Percentiles rank a stretch among this genome's conserved stretches.
These are phyloP conservation scores for Drosophila colorata DNA, from an alignment of 2,888 invertebrate species.

Conservation along the genomic window DNA sequence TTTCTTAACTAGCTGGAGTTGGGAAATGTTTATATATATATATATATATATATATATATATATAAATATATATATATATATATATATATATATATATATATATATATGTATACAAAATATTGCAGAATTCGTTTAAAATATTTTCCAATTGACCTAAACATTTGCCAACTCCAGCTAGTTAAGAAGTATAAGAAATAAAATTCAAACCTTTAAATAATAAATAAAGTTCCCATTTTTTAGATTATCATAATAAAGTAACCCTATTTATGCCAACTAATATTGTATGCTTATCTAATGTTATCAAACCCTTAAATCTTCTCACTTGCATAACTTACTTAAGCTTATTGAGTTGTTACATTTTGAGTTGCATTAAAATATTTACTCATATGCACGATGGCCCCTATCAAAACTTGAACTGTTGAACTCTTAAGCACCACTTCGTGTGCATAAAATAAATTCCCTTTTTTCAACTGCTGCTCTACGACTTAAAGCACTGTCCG, in stretches of 20 bases:
- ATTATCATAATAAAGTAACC: background rate
- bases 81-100: too few species aligned
- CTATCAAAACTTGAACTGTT: slow-evolving; percentile 2
- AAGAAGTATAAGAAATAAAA: too few species aligned
- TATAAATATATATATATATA: too few species aligned
- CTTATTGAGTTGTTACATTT: background rate
- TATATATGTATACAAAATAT: too few species aligned
- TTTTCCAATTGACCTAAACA: too few species aligned
- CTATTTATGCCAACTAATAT: background rate
- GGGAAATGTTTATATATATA: background rate
- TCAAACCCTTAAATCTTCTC: background rate
- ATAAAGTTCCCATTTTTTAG: too few species aligned
- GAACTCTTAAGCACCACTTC: slow-evolving; percentile 7
- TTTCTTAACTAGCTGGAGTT: background rate
- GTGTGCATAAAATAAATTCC: slow-evolving; percentile 2
- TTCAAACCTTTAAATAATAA: background rate
- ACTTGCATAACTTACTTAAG: background rate
- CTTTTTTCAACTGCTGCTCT: slow-evolving; percentile 9
- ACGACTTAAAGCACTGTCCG: slow-evolving; percentile 31
- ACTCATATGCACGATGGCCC: slow-evolving; percentile 1
- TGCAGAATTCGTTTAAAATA: too few species aligned
- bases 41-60: too few species aligned
- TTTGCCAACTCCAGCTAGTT: too few species aligned
- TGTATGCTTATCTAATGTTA: too few species aligned
- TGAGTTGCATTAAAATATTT: background rate